Evolutionary conservation across 35 echinoderm and acorn worm genomes (phyloP).

Genomic region (Anneissia japonica): DNA sequence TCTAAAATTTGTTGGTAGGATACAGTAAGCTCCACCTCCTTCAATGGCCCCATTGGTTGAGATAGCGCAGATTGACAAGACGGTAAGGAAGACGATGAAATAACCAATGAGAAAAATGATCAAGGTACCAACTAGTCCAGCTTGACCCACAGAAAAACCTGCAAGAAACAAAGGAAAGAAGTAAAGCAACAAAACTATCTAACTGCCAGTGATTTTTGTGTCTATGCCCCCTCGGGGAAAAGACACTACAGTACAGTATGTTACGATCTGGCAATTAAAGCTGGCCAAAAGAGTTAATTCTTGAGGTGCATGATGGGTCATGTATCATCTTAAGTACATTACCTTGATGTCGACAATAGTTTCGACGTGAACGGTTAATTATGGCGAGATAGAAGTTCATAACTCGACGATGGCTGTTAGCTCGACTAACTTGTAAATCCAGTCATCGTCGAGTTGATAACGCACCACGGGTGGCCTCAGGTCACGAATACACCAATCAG

Average conservation of each 20-base stretch:
- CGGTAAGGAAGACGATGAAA: conserved; percentile 78
- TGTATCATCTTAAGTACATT: conserved; percentile 1
- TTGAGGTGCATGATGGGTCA: not conserved
- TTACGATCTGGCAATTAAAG: not conserved
- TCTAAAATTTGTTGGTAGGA: too few relatives aligned
- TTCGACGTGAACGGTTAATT: too few relatives aligned
- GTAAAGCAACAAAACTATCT: not conserved
- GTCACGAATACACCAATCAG: too few relatives aligned
- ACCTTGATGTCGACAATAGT: too few relatives aligned
- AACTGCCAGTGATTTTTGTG: not conserved
- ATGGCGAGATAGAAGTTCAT: too few relatives aligned
- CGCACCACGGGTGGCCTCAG: too few relatives aligned
- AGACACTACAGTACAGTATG: not conserved
- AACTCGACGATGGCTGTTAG: too few relatives aligned
- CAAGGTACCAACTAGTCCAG: conserved; percentile 51
- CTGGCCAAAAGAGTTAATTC: too few relatives aligned
- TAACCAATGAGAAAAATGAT: conserved; percentile 79
- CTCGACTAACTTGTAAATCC: too few relatives aligned
- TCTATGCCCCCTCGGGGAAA: not conserved
- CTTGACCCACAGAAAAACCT: conserved; percentile 92
- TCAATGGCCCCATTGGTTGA: conserved; percentile 97
- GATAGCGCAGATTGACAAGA: conserved; percentile 84
- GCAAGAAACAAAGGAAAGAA: conserved; percentile 13
- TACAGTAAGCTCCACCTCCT: conserved; percentile 99
- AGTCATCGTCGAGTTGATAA: too few relatives aligned